Evolutionary conservation across 1,140 invertebrate genomes (phyloP).

Genomic region (Drosophila sturtevanti): DNA sequence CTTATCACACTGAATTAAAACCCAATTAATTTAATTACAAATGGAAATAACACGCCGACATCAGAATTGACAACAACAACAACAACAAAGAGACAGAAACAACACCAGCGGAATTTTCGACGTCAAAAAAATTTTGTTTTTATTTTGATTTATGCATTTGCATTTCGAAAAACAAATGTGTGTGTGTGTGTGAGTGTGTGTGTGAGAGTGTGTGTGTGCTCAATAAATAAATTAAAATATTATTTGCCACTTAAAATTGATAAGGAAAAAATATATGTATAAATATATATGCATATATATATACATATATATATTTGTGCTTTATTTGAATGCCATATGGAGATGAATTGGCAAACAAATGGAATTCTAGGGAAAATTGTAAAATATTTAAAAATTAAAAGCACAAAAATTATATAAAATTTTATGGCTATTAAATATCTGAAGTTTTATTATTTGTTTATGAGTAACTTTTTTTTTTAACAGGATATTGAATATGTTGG

Average conservation of each 20-base stretch:
- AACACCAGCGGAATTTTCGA: constrained; percentile 20
- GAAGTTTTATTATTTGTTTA: too few species aligned
- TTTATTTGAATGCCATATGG: background rate
- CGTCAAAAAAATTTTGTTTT: constrained; percentile 63
- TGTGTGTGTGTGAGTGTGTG: background rate
- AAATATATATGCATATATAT: too few species aligned
- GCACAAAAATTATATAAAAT: background rate
- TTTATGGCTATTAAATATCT: too few species aligned
- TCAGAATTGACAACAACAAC: constrained; percentile 17
- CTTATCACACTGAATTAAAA: constrained; percentile 80
- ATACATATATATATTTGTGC: background rate
- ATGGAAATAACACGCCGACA: constrained; percentile 74
- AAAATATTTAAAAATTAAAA: background rate
- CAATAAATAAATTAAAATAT: constrained; percentile 78
- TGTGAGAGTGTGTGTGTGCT: constrained; percentile 34
- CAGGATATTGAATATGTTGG: too few species aligned
- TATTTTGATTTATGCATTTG: constrained; percentile 69
- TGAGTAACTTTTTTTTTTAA: too few species aligned
- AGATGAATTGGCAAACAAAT: background rate
- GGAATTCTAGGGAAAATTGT: background rate
- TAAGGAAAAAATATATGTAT: constrained; percentile 54
- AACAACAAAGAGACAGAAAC: constrained; percentile 4
- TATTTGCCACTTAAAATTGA: constrained; percentile 67
- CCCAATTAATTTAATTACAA: constrained; percentile 83
- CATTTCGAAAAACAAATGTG: constrained; percentile 23